phyloP scores from a whole-genome alignment of 1,140 invertebrate genomes.

The Eriocheir sinensis region DNA sequence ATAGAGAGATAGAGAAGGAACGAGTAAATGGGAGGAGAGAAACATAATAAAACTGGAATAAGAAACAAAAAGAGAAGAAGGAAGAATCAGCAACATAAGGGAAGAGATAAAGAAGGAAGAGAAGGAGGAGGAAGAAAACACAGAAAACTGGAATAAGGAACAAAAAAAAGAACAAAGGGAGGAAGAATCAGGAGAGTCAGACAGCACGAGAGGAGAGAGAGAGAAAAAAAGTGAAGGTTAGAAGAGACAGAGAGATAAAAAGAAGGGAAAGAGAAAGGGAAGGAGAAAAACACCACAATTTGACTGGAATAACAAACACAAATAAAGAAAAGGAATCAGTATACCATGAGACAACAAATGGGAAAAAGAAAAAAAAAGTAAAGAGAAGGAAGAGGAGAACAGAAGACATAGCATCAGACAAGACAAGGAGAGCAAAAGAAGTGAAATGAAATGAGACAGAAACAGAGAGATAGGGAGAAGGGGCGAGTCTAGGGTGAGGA shows the following conservation, averaged over 20 bases:
- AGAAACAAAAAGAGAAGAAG: background rate
- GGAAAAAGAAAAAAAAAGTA: background rate
- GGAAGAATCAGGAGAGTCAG: slow-evolving; percentile 31
- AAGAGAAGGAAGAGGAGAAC: background rate
- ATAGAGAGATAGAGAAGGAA: slow-evolving; percentile 56
- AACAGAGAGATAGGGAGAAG: background rate
- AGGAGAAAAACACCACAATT: too few species aligned
- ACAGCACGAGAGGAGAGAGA: slow-evolving; percentile 61
- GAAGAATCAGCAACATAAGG: too few species aligned
- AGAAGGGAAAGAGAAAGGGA: background rate
- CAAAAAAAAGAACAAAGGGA: background rate
- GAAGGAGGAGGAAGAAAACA: background rate
- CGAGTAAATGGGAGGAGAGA: too few species aligned
- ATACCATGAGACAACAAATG: background rate
- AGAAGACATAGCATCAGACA: background rate
- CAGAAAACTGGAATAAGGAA: background rate
- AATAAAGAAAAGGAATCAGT: too few species aligned
- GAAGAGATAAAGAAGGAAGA: background rate
- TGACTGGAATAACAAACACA: too few species aligned
- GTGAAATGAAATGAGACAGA: background rate
- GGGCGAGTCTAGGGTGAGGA: background rate
- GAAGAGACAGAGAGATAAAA: slow-evolving; percentile 63
- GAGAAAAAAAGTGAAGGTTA: slow-evolving; percentile 57
- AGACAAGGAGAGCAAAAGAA: background rate
- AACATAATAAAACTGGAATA: too few species aligned